Evolutionary conservation across 2,888 invertebrate genomes (phyloP).

Genomic region (Flabesymbios commensalis): DNA sequence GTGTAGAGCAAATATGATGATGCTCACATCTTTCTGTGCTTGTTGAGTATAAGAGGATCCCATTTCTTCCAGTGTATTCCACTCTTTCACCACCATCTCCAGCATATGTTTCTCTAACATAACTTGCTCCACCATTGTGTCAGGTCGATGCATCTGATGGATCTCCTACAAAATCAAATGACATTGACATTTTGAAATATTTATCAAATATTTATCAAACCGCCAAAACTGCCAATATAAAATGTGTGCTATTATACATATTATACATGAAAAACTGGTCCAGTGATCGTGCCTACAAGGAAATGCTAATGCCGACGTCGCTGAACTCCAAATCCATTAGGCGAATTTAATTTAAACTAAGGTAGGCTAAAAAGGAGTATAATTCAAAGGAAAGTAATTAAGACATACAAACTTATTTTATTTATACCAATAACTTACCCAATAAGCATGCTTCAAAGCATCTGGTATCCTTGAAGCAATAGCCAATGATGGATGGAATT

Average conservation of each 20-base stretch:
- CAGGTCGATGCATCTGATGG: constrained; percentile 48
- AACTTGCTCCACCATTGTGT: constrained; percentile 44
- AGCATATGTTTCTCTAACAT: constrained; percentile 54
- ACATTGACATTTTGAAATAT: too few relatives aligned
- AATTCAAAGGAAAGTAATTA: not conserved
- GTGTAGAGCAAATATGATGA: too few relatives aligned
- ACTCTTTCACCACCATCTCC: constrained; percentile 49
- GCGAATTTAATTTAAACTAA: too few relatives aligned
- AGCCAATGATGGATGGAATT: constrained; percentile 59
- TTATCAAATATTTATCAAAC: too few relatives aligned
- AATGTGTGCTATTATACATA: too few relatives aligned
- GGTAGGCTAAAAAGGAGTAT: not conserved
- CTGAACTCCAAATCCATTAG: too few relatives aligned
- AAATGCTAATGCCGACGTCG: too few relatives aligned
- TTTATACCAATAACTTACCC: constrained; percentile 49
- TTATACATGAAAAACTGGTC: too few relatives aligned
- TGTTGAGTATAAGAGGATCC: constrained; percentile 50
- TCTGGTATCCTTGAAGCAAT: constrained; percentile 53
- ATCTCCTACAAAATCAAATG: constrained; percentile 49
- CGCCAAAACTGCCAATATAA: too few relatives aligned
- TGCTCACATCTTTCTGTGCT: constrained; percentile 57
- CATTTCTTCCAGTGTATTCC: constrained; percentile 46
- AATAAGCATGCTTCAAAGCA: constrained; percentile 51
- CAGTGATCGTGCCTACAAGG: too few relatives aligned
- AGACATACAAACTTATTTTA: not conserved